Conservation (phyloP, 2,888 invertebrate species). For the Anodontia alba region DNA sequence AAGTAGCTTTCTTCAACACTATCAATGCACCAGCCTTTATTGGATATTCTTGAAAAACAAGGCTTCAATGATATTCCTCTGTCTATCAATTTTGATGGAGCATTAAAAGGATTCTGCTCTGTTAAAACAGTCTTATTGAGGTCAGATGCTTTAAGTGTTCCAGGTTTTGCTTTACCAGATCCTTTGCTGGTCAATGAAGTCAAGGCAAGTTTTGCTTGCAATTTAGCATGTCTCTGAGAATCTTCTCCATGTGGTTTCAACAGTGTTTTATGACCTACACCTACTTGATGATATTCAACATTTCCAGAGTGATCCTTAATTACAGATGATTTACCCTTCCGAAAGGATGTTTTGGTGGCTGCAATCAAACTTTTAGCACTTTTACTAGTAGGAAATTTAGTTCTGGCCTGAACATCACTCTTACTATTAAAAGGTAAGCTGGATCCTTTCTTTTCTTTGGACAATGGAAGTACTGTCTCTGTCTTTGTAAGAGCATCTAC, state of each 20-base stretch:
- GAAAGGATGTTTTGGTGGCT: too few species aligned
- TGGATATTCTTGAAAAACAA: too few species aligned
- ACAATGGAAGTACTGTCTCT: too few species aligned
- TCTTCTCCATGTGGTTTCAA: not conserved
- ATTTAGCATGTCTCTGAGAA: not conserved
- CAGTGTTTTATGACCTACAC: slow-evolving; percentile 1
- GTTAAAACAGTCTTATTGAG: not conserved
- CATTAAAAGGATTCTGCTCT: not conserved
- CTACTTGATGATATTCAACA: not conserved
- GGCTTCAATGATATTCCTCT: not conserved
- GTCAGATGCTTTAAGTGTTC: not conserved
- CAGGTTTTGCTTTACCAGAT: not conserved
- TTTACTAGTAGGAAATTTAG: not conserved
- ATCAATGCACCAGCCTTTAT: not conserved
- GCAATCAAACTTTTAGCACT: not conserved
- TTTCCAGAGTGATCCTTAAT: too few species aligned
- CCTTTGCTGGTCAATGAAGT: not conserved
- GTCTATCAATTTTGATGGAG: not conserved
- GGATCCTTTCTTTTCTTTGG: too few species aligned
- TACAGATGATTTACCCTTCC: too few species aligned
- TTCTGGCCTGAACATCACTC: too few species aligned
- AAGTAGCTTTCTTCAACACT: not conserved
- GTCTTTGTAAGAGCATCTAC: too few species aligned
- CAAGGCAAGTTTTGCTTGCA: not conserved
- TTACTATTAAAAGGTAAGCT: too few species aligned